phyloP scores from a whole-genome alignment of 2,888 invertebrate genomes.

The Drosophila leonis region DNA sequence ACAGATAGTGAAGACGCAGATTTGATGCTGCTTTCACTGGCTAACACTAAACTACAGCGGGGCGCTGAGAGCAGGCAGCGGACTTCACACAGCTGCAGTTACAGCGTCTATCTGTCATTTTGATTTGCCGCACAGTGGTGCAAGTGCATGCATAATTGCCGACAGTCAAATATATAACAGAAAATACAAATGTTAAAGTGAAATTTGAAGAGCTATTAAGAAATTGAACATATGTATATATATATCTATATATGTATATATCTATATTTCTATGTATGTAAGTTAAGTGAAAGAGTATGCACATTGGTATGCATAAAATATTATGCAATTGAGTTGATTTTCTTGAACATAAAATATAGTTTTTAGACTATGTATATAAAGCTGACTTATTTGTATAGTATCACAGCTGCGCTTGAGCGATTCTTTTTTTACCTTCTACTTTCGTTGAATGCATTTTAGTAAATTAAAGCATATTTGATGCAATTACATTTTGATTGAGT shows the following conservation, averaged over 20 bases:
- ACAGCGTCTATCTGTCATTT: conserved; percentile 68
- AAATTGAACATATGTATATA: not conserved
- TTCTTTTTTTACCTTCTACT: not conserved
- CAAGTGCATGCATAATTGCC: conserved; percentile 9
- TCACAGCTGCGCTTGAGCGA: conserved; percentile 4
- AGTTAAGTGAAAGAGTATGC: not conserved
- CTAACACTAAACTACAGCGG: conserved; percentile 35
- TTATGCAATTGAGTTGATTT: not conserved
- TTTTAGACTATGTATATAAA: too few species aligned
- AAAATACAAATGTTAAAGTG: not conserved
- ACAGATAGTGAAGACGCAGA: conserved; percentile 34
- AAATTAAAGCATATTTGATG: conserved; percentile 1
- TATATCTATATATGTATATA: not conserved
- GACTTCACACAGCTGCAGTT: conserved; percentile 47
- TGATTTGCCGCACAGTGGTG: conserved; percentile 67
- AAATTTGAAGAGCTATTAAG: not conserved
- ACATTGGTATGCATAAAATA: not conserved
- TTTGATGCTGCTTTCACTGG: conserved; percentile 69
- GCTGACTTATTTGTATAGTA: not conserved
- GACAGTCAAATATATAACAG: not conserved
- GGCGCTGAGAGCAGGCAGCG: conserved; percentile 3
- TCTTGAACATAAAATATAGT: not conserved
- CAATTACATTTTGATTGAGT: conserved; percentile 3
- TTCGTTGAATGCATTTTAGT: not conserved
- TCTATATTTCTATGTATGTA: not conserved